These are phyloP conservation scores for Chrysolina americana DNA, from an alignment of 2,888 invertebrate genomes.

Conservation along the genomic window DNA sequence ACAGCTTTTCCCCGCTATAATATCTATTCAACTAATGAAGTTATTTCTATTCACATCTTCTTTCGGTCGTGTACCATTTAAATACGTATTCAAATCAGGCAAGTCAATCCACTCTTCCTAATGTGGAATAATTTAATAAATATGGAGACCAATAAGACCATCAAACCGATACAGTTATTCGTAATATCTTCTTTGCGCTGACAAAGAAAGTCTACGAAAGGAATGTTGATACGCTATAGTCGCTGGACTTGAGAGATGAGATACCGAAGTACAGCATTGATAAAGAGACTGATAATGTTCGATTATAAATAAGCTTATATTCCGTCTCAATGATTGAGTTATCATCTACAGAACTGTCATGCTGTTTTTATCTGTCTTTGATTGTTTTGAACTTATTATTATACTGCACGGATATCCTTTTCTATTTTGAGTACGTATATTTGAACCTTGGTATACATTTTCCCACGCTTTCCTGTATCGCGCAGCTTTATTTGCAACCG, in stretches of 20 bases:
- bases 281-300: slow-evolving; percentile 2
- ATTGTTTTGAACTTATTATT: background rate
- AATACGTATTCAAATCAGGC: slow-evolving; percentile 27
- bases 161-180: slow-evolving; percentile 31
- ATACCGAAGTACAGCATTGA: background rate
- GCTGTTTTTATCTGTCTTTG: background rate
- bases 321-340: background rate
- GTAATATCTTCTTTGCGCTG: slow-evolving; percentile 32
- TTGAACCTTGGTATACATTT: background rate
- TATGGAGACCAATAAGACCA: slow-evolving; percentile 27
- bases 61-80: slow-evolving; percentile 18
- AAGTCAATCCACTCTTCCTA: slow-evolving; percentile 36
- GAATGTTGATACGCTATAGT: slow-evolving; percentile 36
- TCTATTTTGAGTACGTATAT: background rate
- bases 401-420: too few species aligned
- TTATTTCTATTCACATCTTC: slow-evolving; percentile 31
- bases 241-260: slow-evolving; percentile 10
- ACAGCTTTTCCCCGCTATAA: background rate
- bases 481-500: background rate
- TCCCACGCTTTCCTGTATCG: slow-evolving; percentile 1
- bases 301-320: background rate
- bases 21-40: slow-evolving; percentile 25
- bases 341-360: background rate
- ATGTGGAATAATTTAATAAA: slow-evolving; percentile 40
- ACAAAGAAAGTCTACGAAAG: slow-evolving; percentile 42